Conservation (phyloP, 2,797 vertebrate genomes). For the Coracias cyanogaster region DNA sequence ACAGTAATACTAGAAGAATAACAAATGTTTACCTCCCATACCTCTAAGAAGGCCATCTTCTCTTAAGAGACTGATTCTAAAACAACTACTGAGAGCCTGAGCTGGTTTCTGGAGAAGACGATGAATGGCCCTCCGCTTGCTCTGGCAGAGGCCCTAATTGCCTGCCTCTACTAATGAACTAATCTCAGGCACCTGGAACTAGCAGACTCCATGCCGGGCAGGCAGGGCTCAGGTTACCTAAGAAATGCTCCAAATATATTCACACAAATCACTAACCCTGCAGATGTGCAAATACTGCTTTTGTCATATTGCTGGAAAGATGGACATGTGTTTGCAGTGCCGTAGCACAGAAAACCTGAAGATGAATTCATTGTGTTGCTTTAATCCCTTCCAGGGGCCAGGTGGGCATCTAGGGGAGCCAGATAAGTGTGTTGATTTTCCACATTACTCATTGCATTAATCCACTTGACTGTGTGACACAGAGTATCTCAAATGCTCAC, state of each 20-base stretch:
- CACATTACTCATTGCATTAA: constrained; percentile 29
- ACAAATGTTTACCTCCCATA: background rate
- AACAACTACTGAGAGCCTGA: background rate
- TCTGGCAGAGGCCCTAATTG: constrained; percentile 45
- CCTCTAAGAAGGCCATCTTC: background rate
- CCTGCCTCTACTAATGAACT: constrained; percentile 58
- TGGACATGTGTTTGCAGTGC: constrained; percentile 44
- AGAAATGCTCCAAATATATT: constrained; percentile 52
- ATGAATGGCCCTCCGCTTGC: background rate
- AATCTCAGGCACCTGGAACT: constrained; percentile 72
- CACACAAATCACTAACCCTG: constrained; percentile 44
- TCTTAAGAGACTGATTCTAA: background rate
- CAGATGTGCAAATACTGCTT: constrained; percentile 68
- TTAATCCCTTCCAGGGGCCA: constrained; percentile 63
- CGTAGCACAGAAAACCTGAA: constrained; percentile 53
- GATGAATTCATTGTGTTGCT: constrained; percentile 46
- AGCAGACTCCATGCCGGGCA: constrained; percentile 45
- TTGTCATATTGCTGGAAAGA: constrained; percentile 46
- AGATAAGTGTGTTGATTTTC: constrained; percentile 38
- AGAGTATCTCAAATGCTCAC: background rate
- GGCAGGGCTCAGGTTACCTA: constrained; percentile 41
- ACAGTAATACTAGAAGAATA: background rate
- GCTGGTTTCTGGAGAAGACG: background rate
- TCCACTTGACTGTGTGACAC: constrained; percentile 4
- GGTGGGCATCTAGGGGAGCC: constrained; percentile 38